Evolutionary conservation across 2,113 vertebrate genomes (phyloP), one percentile per base, ranked within the genome.

Genomic region (Callionymus lyra): DNA sequence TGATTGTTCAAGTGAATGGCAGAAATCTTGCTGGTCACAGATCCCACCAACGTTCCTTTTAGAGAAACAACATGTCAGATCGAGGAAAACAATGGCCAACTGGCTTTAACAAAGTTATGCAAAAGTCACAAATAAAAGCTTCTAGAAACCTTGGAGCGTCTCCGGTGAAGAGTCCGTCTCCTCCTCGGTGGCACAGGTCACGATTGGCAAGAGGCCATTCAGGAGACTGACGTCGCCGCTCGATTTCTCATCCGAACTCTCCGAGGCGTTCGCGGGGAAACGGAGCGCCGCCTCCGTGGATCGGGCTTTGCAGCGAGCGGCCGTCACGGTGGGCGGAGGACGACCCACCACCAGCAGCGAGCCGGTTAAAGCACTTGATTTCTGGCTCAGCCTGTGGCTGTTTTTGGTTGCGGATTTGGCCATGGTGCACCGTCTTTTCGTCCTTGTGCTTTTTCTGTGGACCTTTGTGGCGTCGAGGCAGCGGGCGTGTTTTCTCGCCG

Each of bases 1-100:
- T 51, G 41, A 19, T 76, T 71, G 56, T 72, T 87, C 43, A 94
- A 81, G 0, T 87, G 82, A 58, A 94, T 84, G 19, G 84, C 67
- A 16, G 90, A 92, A 54, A 97, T 83, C 62, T 63, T 82, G 41
- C 72, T 65, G 45, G 87, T 76, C 56, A 96, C 77, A 1, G 82
- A 82, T 1, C 82, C 77, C 44, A 95, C 0, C 0, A 63, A 66
- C 15, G 58, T 10, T 0, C 56, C 62, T 32, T n/a, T n/a, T n/a
- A 72, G 71, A 11, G 32, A 34, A 19, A 12, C 6, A 42, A 33
- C 31, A 11, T 5, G 18, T 6, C 8, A 8, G 8, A 27, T 5
- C 8, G 21, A 27, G 2, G 3, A 38, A 34, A 50, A 2, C 10
- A 12, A 27, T 27, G 21, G 4, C 21, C 21, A 4, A 27, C 21